These are phyloP conservation scores for Cetoscarus ocellatus DNA, from an alignment of 2,797 vertebrate genomes.

Conservation along the genomic window DNA sequence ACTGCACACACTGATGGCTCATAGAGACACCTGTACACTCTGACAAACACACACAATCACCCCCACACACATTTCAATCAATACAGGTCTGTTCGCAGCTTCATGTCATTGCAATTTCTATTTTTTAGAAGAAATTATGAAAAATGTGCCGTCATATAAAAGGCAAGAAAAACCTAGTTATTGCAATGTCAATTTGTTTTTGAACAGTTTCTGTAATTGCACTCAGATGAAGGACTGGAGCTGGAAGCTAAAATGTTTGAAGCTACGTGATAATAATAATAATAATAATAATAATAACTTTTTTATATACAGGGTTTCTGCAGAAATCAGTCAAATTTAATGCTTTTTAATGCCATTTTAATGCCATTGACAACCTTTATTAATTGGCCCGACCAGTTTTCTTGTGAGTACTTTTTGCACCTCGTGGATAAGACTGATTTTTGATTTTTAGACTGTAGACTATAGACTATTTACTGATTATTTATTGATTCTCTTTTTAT, in stretches of 20 bases:
- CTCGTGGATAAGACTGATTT: too few relatives aligned
- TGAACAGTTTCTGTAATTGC: slow-evolving; percentile 27
- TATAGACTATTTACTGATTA: too few relatives aligned
- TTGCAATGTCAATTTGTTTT: slow-evolving; percentile 35
- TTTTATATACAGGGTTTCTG: too few relatives aligned
- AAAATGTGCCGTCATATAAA: slow-evolving; percentile 34
- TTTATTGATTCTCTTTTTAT: too few relatives aligned
- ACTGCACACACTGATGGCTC: slow-evolving; percentile 19
- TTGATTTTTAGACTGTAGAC: too few relatives aligned
- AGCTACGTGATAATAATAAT: background rate
- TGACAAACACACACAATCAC: background rate
- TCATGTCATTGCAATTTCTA: slow-evolving; percentile 27
- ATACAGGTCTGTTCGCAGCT: slow-evolving; percentile 56
- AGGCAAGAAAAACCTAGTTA: slow-evolving; percentile 24
- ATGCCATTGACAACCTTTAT: too few relatives aligned
- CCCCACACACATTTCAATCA: slow-evolving; percentile 52
- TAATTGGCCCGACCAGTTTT: too few relatives aligned
- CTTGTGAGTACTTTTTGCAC: too few relatives aligned
- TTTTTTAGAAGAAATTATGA: slow-evolving; percentile 41
- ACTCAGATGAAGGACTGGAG: slow-evolving; percentile 27
- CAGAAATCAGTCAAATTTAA: too few relatives aligned
- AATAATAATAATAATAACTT: too few relatives aligned
- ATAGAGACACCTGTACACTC: slow-evolving; percentile 12
- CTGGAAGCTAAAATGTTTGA: slow-evolving; percentile 14
- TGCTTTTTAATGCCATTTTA: too few relatives aligned